Base-by-base conservation (phyloP, 2,888 invertebrate genomes). In the Drosophila prolongata region DNA sequence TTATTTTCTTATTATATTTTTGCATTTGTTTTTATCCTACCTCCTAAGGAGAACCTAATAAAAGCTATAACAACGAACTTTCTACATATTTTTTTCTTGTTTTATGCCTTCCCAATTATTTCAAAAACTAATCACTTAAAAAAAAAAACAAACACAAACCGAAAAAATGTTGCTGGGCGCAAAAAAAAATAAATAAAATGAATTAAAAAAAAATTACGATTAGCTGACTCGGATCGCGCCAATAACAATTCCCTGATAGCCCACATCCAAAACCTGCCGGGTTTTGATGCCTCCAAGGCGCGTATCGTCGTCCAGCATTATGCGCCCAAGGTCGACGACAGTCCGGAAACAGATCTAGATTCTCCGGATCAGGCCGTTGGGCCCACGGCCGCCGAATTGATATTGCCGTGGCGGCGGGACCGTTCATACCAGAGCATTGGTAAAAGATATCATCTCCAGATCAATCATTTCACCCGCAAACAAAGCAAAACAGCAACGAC, bases 361-460 rank as follows among this genome's bases (percentile, higher is more conserved):
- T 89, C 92, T 77, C 92, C 92, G 64, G 95, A 85, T 77, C 85
- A 72, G 75, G 61, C 86, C 71, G 94, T 94, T 90, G 94, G 94
- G 89, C 95, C 95, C 87, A 96, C 96, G 87, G 95, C 95, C 90
- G 95, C 96, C 91, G 97, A 97, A 93, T 94, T 95, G 92, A 95
- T 95, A 86, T 94, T 97, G 92, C 97, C 97, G 90, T 97, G 97
- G 97, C 95, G 96, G 92, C 94, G 95, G 92, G 95, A 95, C 93
- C 94, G 94, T 93, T 95, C 94, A 93, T 95, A 94, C 93, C 94
- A 94, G 92, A 94, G 94, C 93, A 94, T 95, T 93, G 95, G 95
- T 95, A 95, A 94, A 94, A 54, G 66, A 37, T 13, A 64, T 42
- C 61, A 37, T 37, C 19, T 42, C 13, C 56, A 65, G 60, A 56